Evolutionary conservation across 1,140 invertebrate species (phyloP).

Genomic region (Teleopsis dalmanni): DNA sequence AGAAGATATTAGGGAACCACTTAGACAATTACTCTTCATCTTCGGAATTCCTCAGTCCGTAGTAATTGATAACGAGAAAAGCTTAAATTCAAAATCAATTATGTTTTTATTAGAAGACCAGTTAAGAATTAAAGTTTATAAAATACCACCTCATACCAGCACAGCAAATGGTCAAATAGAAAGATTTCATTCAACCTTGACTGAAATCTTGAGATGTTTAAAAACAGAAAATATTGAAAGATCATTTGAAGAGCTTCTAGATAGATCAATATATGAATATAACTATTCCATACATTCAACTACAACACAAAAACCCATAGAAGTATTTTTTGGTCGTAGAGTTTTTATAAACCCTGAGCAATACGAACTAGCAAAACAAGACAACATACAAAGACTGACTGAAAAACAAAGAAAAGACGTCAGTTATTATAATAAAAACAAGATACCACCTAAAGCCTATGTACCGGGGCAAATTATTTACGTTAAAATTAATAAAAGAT

Average conservation of each 20-base stretch:
- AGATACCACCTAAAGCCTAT: too few relatives aligned
- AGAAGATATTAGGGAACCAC: slow-evolving; percentile 7
- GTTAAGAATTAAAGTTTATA: too few relatives aligned
- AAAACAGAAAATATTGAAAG: background rate
- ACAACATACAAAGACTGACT: too few relatives aligned
- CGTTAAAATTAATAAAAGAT: too few relatives aligned
- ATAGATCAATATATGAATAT: slow-evolving; percentile 5
- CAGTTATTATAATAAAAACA: too few relatives aligned
- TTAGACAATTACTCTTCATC: slow-evolving; percentile 11
- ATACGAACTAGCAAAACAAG: too few relatives aligned
- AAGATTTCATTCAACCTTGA: slow-evolving; percentile 10
- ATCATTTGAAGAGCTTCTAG: slow-evolving; percentile 5
- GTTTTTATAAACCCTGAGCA: too few relatives aligned
- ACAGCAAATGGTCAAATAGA: slow-evolving; percentile 10
- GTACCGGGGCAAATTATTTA: too few relatives aligned
- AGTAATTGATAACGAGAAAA: slow-evolving; percentile 14
- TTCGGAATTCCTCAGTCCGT: slow-evolving; percentile 6
- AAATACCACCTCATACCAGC: slow-evolving; percentile 4
- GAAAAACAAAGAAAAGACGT: too few relatives aligned
- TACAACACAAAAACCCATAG: slow-evolving; percentile 2
- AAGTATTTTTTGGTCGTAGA: too few relatives aligned
- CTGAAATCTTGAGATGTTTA: slow-evolving; percentile 8
- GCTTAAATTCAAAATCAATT: slow-evolving; percentile 7
- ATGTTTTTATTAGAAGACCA: slow-evolving; percentile 7
- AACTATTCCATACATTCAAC: slow-evolving; percentile 8